Percentiles rank a stretch among this genome's conserved stretches.
Evolutionary conservation across 2,797 vertebrate genomes (phyloP).

Genomic region (Passerculus sandwichensis): DNA sequence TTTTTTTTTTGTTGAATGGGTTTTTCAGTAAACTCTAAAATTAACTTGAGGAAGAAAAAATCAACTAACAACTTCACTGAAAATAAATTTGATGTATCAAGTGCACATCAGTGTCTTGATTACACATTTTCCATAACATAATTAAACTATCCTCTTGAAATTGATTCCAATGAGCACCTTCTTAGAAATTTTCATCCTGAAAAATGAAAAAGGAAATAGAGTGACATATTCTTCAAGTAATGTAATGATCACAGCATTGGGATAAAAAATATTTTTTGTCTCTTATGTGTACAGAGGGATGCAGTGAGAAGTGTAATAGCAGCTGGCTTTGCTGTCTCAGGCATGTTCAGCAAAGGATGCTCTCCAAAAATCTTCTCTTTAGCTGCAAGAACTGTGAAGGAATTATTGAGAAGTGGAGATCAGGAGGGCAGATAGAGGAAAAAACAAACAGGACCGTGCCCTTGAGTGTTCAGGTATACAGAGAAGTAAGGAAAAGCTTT

Average conservation of each 20-base stretch:
- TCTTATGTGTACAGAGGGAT: neutral
- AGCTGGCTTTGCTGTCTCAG: neutral
- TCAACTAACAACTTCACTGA: neutral
- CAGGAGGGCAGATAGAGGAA: fast-evolving
- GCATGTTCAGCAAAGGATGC: neutral
- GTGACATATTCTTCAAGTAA: neutral
- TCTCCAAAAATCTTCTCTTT: neutral
- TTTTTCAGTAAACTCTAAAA: neutral
- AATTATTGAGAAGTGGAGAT: neutral
- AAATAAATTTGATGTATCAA: neutral
- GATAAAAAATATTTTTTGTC: neutral
- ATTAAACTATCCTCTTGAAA: neutral
- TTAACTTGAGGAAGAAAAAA: neutral
- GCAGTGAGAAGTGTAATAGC: neutral
- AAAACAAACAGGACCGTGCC: fast-evolving
- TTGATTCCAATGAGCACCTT: neutral
- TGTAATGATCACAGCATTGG: neutral
- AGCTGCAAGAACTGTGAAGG: neutral
- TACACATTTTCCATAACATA: neutral
- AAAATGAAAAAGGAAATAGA: neutral
- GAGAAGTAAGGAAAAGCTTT: neutral
- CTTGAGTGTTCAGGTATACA: neutral
- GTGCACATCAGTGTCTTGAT: neutral
- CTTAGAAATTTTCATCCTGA: neutral
- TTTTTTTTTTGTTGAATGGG: neutral